Evolutionary conservation across 2,888 invertebrate genomes (phyloP).

Genomic region (Catocala fraxini): DNA sequence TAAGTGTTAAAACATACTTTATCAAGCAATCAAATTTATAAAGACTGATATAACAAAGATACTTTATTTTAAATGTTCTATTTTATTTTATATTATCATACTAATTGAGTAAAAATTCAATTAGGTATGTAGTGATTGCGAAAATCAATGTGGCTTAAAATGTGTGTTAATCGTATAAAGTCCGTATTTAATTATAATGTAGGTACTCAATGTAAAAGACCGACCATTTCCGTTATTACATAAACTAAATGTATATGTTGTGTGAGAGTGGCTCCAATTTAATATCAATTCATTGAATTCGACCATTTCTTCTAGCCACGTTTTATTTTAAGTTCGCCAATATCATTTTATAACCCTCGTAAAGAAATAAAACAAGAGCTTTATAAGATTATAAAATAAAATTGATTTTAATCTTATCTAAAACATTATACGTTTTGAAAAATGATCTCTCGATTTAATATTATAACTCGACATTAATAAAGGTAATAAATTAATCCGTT

Average conservation of each 20-base stretch:
- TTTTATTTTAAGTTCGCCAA: not conserved
- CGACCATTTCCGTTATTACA: not conserved
- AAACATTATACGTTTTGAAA: not conserved
- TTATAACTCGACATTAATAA: not conserved
- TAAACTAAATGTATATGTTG: not conserved
- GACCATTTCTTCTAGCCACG: not conserved
- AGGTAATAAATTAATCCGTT: constrained; percentile 3
- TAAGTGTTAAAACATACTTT: constrained; percentile 28
- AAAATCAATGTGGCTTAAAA: too few species aligned
- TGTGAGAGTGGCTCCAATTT: not conserved
- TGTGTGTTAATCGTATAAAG: too few species aligned
- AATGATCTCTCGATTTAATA: constrained; percentile 1
- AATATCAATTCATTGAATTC: not conserved
- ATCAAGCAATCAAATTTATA: constrained; percentile 19
- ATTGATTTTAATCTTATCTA: not conserved
- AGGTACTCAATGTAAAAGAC: too few species aligned
- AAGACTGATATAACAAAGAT: not conserved
- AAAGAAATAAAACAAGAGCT: not conserved
- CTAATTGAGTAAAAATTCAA: not conserved
- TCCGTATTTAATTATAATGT: too few species aligned
- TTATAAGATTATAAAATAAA: not conserved
- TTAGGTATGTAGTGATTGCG: not conserved
- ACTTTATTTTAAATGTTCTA: not conserved
- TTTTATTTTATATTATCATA: not conserved
- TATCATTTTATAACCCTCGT: not conserved